Percentiles rank a stretch among this genome's conserved stretches.
These are phyloP conservation scores for Tangara arthus DNA, from an alignment of 2,797 vertebrate species.

Conservation along the genomic window DNA sequence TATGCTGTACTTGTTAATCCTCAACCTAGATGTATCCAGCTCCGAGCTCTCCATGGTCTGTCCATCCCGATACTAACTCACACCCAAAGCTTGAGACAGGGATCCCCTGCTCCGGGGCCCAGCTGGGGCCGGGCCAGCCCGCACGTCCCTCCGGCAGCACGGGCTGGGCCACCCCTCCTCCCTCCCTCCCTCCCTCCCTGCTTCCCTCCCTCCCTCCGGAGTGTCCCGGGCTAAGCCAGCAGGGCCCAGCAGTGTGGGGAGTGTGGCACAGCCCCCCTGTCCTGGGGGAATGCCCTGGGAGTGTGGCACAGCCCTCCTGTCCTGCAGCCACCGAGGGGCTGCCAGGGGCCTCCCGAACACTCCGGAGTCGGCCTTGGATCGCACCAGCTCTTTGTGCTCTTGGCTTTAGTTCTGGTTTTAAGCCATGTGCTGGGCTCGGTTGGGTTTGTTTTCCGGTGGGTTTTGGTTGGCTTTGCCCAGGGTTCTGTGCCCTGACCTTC, in stretches of 20 bases:
- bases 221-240: not conserved
- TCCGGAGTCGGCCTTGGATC: not conserved
- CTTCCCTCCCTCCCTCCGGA: not conserved
- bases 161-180: not conserved
- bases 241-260: not conserved
- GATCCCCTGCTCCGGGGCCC: not conserved
- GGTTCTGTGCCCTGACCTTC: slow-evolving; percentile 72
- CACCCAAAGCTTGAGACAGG: slow-evolving; percentile 57
- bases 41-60: slow-evolving; percentile 69
- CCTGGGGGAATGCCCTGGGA: not conserved
- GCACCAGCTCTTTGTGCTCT: not conserved
- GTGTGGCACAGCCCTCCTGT: not conserved
- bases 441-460: not conserved
- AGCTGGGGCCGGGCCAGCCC: not conserved
- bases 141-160: not conserved
- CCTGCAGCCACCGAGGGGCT: not conserved
- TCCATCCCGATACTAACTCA: slow-evolving; percentile 66
- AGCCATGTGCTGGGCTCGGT: slow-evolving; percentile 49
- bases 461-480: slow-evolving; percentile 69
- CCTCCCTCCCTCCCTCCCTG: not conserved
- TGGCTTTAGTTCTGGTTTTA: not conserved
- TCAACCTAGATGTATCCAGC: slow-evolving; percentile 74
- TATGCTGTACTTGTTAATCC: slow-evolving; percentile 73
- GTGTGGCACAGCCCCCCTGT: not conserved
- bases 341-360: fast-evolving